Percentiles rank a stretch among this genome's conserved stretches.
Conservation (phyloP, 2,797 vertebrate genomes). For the Champsocephalus gunnari region DNA sequence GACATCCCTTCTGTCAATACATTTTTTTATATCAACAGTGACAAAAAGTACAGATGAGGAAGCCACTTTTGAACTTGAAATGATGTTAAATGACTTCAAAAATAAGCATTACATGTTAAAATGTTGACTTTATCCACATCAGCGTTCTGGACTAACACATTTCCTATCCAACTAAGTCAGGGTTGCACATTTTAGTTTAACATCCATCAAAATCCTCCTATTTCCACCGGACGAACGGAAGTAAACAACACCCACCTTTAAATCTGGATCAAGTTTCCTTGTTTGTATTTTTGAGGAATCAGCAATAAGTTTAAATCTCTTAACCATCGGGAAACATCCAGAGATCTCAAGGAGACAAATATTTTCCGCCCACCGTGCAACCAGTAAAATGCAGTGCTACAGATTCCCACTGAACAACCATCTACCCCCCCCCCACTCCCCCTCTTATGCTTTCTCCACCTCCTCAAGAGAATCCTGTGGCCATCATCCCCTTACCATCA, state of each 20-base stretch:
- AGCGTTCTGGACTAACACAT: background rate
- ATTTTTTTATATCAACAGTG: background rate
- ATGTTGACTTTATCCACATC: background rate
- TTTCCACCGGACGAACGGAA: background rate
- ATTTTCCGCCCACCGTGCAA: slow-evolving; percentile 27
- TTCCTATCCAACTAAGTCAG: background rate
- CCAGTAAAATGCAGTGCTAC: slow-evolving; percentile 28
- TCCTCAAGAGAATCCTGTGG: slow-evolving; percentile 56
- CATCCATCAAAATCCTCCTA: background rate
- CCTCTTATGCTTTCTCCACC: slow-evolving; percentile 61
- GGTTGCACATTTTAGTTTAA: background rate
- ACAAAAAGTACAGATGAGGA: background rate
- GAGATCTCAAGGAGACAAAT: slow-evolving; percentile 4
- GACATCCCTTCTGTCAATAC: background rate
- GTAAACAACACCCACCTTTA: slow-evolving; percentile 63
- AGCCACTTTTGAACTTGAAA: background rate
- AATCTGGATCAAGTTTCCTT: slow-evolving; percentile 24
- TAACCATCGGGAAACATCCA: slow-evolving; percentile 35
- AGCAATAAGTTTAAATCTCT: slow-evolving; percentile 12
- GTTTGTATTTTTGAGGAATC: slow-evolving; percentile 6
- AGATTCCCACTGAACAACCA: slow-evolving; percentile 23
- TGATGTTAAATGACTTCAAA: background rate
- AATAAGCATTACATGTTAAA: background rate
- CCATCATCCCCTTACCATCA: slow-evolving; percentile 61
- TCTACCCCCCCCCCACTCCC: slow-evolving; percentile 29